Evolutionary conservation across 2,797 vertebrate genomes (phyloP).

Genomic region (Adrianichthys oophorus): DNA sequence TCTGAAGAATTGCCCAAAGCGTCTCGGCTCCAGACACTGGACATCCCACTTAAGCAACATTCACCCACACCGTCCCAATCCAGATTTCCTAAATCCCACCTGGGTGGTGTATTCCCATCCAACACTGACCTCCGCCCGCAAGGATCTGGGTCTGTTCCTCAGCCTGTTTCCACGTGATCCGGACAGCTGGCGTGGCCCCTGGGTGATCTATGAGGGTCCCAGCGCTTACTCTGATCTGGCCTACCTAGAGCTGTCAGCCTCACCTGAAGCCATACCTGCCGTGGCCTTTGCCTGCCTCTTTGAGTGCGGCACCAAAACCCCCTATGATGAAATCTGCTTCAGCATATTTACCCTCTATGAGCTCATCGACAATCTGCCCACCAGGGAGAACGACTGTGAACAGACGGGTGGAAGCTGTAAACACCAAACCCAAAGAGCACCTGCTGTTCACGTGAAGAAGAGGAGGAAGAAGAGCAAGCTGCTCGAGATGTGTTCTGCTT

Average conservation of each 20-base stretch:
- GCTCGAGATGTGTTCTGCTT: constrained; percentile 48
- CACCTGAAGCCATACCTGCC: constrained; percentile 49
- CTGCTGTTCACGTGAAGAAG: constrained; percentile 29
- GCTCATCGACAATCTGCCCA: constrained; percentile 85
- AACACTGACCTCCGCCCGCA: constrained; percentile 78
- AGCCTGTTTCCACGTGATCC: constrained; percentile 86
- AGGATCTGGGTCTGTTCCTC: constrained; percentile 87
- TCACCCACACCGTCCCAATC: not conserved
- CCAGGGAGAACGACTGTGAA: not conserved
- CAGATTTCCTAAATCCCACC: constrained; percentile 80
- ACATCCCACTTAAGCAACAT: constrained; percentile 13
- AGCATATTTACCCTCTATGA: constrained; percentile 89
- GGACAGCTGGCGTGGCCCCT: constrained; percentile 89
- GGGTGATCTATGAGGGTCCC: constrained; percentile 92
- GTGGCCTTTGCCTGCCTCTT: constrained; percentile 88
- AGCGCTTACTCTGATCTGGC: constrained; percentile 95
- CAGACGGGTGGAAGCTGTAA: not conserved
- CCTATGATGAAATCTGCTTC: constrained; percentile 92
- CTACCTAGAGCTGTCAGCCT: constrained; percentile 77
- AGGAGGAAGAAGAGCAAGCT: constrained; percentile 49
- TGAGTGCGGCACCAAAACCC: constrained; percentile 82
- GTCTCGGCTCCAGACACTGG: constrained; percentile 37
- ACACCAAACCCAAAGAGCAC: not conserved
- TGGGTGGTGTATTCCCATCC: constrained; percentile 95
- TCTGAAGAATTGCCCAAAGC: not conserved